phyloP scores from a whole-genome alignment of 2,113 vertebrate genomes.

The Mastomys coucha region DNA sequence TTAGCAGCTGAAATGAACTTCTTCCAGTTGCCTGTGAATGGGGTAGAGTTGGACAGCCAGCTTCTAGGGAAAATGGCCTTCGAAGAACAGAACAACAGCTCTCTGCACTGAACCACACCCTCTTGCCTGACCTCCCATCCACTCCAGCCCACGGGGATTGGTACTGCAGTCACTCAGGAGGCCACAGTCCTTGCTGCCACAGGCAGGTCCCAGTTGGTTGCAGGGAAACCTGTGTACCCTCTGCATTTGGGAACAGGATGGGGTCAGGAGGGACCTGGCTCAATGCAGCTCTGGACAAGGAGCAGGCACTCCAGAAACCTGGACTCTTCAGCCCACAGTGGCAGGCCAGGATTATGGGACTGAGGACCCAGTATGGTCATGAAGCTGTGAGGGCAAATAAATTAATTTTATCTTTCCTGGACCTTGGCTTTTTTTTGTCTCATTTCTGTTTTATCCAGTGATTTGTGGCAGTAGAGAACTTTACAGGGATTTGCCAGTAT shows the following conservation, averaged over 20 bases:
- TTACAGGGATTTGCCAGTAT: not conserved
- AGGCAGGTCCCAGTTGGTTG: constrained; percentile 56
- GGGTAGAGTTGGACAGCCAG: constrained; percentile 93
- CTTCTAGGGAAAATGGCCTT: constrained; percentile 91
- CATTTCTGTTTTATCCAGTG: constrained; percentile 50
- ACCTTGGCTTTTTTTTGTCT: constrained; percentile 70
- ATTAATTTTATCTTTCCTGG: constrained; percentile 85
- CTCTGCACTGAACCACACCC: constrained; percentile 81
- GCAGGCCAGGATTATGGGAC: constrained; percentile 64
- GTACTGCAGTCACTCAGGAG: constrained; percentile 42
- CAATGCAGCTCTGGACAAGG: constrained; percentile 61
- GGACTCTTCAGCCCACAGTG: constrained; percentile 49
- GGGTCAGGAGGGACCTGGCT: constrained; percentile 56
- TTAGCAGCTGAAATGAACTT: constrained; percentile 98
- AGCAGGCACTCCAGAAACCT: constrained; percentile 72
- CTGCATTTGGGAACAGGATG: constrained; percentile 69
- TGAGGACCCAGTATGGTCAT: constrained; percentile 47
- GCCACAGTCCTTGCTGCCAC: constrained; percentile 37
- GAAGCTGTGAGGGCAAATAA: constrained; percentile 85
- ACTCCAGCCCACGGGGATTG: not conserved
- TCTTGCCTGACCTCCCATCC: constrained; percentile 35
- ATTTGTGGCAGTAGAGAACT: constrained; percentile 1
- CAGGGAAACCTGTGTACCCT: constrained; percentile 50
- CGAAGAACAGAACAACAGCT: constrained; percentile 87
- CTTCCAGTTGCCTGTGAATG: constrained; percentile 92